A percentile compares a stretch with the other conserved stretches of the same genome.
Evolutionary conservation across 2,888 invertebrate genomes (phyloP).

Genomic region (Microplitis manilae): DNA sequence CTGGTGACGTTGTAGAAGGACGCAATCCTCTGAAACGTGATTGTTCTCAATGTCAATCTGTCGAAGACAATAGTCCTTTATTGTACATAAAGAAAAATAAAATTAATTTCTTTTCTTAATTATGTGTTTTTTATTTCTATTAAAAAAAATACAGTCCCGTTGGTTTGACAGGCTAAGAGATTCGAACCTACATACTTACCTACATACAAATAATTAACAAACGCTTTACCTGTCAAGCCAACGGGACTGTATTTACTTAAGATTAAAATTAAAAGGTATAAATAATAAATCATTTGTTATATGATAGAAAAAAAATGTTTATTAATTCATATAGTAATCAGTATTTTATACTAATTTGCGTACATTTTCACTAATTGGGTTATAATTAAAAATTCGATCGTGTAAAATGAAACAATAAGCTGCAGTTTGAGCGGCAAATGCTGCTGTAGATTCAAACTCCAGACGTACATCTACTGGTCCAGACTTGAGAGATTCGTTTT

Average conservation of each 20-base stretch:
- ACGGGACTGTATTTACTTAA: neutral
- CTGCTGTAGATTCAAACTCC: neutral
- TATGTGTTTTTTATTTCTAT: too few species aligned
- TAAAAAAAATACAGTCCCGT: neutral
- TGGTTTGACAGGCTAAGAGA: neutral
- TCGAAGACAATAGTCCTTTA: too few species aligned
- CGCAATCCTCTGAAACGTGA: too few species aligned
- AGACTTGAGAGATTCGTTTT: conserved; percentile 8
- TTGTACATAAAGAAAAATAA: too few species aligned
- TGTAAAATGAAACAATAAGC: conserved; percentile 5
- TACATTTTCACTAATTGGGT: neutral
- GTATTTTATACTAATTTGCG: neutral
- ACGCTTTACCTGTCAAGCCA: neutral
- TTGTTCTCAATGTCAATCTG: too few species aligned
- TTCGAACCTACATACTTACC: neutral
- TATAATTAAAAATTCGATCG: neutral
- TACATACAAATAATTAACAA: neutral
- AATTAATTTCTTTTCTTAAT: too few species aligned
- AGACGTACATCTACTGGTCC: conserved; percentile 9
- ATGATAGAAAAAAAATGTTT: neutral
- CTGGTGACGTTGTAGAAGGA: too few species aligned
- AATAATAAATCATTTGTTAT: neutral
- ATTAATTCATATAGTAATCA: neutral
- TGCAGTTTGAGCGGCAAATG: neutral
- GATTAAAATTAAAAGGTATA: neutral